Evolutionary conservation across 2,113 vertebrate genomes (phyloP).

Genomic region (Canis aureus): DNA sequence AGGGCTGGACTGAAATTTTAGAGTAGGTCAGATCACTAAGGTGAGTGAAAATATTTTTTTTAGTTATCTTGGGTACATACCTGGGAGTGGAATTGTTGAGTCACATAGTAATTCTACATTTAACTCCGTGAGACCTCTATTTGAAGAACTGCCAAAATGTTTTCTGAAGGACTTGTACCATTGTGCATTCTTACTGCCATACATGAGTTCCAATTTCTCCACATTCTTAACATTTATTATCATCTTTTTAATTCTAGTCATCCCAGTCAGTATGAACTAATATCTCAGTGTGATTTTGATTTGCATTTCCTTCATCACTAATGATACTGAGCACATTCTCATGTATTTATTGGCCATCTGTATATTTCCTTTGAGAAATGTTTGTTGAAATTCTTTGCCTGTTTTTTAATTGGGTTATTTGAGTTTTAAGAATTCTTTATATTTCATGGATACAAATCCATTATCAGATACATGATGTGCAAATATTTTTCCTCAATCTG

Average conservation of each 20-base stretch:
- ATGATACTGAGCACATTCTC: background rate
- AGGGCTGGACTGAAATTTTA: background rate
- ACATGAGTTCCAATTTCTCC: background rate
- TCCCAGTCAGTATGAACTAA: background rate
- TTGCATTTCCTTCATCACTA: background rate
- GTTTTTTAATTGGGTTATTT: background rate
- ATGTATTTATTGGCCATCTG: background rate
- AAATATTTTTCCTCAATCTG: background rate
- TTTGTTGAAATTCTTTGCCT: background rate
- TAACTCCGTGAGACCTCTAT: background rate
- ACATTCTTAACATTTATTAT: background rate
- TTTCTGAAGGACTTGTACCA: background rate
- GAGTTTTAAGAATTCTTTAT: background rate
- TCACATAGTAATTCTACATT: background rate
- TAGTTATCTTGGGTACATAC: background rate
- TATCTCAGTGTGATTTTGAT: background rate
- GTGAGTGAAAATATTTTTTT: conserved; percentile 3
- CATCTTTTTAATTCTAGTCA: background rate
- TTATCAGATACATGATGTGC: background rate
- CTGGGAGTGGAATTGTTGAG: background rate
- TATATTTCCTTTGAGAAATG: background rate
- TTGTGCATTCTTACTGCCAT: background rate
- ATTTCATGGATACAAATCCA: background rate
- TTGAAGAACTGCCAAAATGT: background rate
- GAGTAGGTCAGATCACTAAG: background rate